Evolutionary conservation across 2,113 vertebrate species (phyloP), one percentile per base, ranked within the genome.

Genomic region (Oriolus oriolus): DNA sequence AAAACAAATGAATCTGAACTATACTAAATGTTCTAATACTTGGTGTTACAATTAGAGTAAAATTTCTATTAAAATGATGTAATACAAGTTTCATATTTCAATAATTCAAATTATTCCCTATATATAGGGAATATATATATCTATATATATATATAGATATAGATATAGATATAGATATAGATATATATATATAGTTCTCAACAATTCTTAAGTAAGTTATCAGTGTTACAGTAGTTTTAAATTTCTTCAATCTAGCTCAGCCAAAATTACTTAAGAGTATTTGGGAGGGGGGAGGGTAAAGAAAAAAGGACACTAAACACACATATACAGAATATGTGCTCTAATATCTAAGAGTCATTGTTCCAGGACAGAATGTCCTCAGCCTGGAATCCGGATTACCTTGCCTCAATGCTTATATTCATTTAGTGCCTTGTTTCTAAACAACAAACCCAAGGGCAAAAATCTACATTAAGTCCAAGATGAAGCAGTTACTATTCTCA

Each of bases 221-320:
- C 21, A 65, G 13, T 7, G 2, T 44, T 68, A 63, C 3, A 69
- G 16, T 35, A 21, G 31, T 75, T 89, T 89, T 60, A 41, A 68
- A 79, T 35, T 41, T 47, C 6, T 75, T 64, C 16, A 24, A 45
- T 35, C 37, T 52, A 54, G 19, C 15, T 87, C 19, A 93, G 18
- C 18, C 5, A 6, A 79, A 87, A 64, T 53, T 56, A 78, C 9
- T 64, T 66, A 5, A 41, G 10, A 61, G 15, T 45, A 41, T 8
- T 47, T 2, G 9, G 6, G 1, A 2, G 11, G 4, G 1, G 9
- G 12, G 10, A 21, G 31, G 14, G 13, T 10, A 1, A 3, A 21
- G 11, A 18, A 19, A 28, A 69, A 53, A 50, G 5, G 23, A 70
- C 24, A 57, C 28, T 41, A n/a, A 95, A 39, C 7, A 64, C 39